Percentiles rank a stretch among this genome's conserved stretches.
Evolutionary conservation across 37 sponge, comb jelly and placozoan genomes (phyloP).

Genomic region (Diacarnus erythraeanus): DNA sequence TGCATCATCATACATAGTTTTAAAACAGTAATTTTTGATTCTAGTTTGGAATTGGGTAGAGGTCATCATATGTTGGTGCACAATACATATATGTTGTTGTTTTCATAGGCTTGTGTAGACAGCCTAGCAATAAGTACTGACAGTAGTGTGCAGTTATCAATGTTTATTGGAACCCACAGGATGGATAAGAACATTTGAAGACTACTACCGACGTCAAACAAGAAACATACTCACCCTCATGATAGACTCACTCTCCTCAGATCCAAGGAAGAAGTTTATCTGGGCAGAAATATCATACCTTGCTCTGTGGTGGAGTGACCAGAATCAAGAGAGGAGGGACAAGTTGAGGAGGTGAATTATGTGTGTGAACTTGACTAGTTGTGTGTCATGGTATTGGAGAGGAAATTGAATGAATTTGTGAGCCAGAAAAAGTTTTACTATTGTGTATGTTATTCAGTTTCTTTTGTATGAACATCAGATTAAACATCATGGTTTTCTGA

Average conservation of each 20-base stretch:
- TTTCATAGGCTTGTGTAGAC: too few relatives aligned
- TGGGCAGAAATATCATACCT: conserved; percentile 94
- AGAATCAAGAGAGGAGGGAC: conserved; percentile 22
- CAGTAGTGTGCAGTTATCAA: too few relatives aligned
- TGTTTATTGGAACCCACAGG: too few relatives aligned
- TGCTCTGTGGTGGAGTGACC: conserved; percentile 88
- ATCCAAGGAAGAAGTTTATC: conserved; percentile 67
- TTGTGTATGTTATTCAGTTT: not conserved
- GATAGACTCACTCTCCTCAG: conserved; percentile 46
- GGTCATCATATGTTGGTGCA: not conserved
- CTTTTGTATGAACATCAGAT: too few relatives aligned
- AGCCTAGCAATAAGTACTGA: too few relatives aligned
- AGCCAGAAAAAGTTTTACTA: too few relatives aligned
- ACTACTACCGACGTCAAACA: conserved; percentile 75
- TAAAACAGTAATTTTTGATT: not conserved
- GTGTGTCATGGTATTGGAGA: too few relatives aligned
- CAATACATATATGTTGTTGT: too few relatives aligned
- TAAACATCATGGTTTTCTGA: too few relatives aligned
- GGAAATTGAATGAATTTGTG: too few relatives aligned
- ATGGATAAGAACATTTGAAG: conserved; percentile 84
- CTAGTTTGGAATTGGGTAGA: not conserved
- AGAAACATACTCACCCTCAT: conserved; percentile 74
- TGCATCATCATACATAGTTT: not conserved
- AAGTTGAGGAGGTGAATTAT: conserved; percentile 57
- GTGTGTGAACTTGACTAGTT: too few relatives aligned